Base-by-base conservation (phyloP, 2,113 vertebrate genomes). In the Microtus oregoni region DNA sequence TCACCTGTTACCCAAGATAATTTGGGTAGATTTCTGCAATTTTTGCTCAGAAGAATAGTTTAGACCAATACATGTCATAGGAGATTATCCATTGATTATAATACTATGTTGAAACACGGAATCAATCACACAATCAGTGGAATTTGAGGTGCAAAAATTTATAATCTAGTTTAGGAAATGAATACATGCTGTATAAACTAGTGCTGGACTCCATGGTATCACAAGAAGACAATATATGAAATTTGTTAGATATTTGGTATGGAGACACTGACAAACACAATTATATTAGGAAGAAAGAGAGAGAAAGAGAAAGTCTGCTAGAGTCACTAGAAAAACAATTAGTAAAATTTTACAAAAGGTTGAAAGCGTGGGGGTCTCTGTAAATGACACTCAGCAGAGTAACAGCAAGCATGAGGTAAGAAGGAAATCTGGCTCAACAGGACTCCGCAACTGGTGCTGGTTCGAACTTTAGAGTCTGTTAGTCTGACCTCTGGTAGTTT, bases 21-120 rank as follows among this genome's bases (percentile, higher is more conserved):
- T 78, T 94, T 91, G n/a, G 63, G 75, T 92, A 65, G 17, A 4
- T 95, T 96, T 96, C 85, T 92, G 14, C 19, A 61, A 32, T 38
- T 67, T 52, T 11, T 92, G 10, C 73, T 14, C 26, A 73, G 61
- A 96, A 88, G 32, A 89, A 7, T 65, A 73, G 55, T 55, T 70
- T 70, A 35, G 65, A 86, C 26, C 24, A 93, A 15, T 35, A 47
- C 30, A 63, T 65, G 17, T 10, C 17, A 7, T 58, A 58, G 58
- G 58, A 58, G 58, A 58, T 58, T 58, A 58, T 58, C 76, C 35
- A 82, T 61, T 86, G 41, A 79, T 81, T 75, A 17, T 63, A 92
- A 88, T 89, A 76, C 30, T 55, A 32, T 86, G 12, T 50, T 81
- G 30, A 94, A 92, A n/a, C 22, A 65, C 4, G 1, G 22, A 77